These are phyloP conservation scores for Novumbra hubbsi DNA, from an alignment of 2,797 vertebrate species.

Conservation along the genomic window DNA sequence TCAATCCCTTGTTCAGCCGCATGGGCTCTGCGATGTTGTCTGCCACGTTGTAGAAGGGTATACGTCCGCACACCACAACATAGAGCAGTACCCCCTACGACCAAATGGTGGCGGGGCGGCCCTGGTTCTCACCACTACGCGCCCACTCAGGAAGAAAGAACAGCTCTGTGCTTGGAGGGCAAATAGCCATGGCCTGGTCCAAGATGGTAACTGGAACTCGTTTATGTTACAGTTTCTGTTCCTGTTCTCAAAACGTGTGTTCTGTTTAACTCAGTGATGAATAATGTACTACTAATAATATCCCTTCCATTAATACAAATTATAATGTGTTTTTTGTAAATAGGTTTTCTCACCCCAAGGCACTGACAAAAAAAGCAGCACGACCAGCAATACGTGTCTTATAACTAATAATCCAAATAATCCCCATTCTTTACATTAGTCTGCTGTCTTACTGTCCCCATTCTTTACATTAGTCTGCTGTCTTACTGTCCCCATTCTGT, in stretches of 20 bases:
- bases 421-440: not conserved
- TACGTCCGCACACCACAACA: conserved; percentile 63
- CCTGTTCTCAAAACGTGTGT: not conserved
- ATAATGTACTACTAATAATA: too few species aligned
- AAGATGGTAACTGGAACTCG: not conserved
- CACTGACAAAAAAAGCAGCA: too few species aligned
- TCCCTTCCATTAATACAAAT: too few species aligned
- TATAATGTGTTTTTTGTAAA: too few species aligned
- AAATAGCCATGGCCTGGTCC: not conserved
- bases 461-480: too few species aligned
- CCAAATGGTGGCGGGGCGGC: conserved; percentile 63
- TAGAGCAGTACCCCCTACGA: conserved; percentile 67
- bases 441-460: not conserved
- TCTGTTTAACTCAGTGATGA: not conserved
- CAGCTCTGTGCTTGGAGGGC: conserved; percentile 58
- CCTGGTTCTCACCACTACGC: conserved; percentile 58
- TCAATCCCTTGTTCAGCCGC: conserved; percentile 53
- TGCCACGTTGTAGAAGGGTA: too few species aligned
- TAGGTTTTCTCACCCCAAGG: too few species aligned
- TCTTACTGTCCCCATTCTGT: too few species aligned
- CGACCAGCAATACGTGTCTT: conserved; percentile 10
- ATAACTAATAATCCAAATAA: not conserved
- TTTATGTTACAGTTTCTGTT: not conserved
- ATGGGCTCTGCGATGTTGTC: too few species aligned
- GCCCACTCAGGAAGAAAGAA: conserved; percentile 68